Evolutionary conservation across 2,888 invertebrate genomes (phyloP).

Genomic region (Oligia strigilis): DNA sequence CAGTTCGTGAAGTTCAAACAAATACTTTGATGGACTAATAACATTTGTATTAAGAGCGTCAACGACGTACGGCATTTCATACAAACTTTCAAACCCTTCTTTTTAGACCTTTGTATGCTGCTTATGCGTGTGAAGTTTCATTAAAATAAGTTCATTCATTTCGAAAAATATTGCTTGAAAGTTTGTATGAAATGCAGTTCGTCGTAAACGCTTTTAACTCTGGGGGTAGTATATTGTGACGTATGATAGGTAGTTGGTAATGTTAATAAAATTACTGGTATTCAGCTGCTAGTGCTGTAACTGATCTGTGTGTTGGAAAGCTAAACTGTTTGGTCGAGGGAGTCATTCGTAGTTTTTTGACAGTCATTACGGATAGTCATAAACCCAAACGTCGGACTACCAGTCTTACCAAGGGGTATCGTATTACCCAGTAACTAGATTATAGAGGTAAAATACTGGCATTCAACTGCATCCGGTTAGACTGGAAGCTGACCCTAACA

Average conservation of each 20-base stretch:
- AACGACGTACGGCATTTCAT: no score
- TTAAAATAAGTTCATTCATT: no score
- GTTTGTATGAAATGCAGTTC: no score
- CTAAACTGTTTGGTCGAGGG: neutral
- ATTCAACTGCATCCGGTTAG: neutral
- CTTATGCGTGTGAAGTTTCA: no score
- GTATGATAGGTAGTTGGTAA: neutral
- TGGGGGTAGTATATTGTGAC: neutral
- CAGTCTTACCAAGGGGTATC: no score
- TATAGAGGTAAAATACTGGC: neutral
- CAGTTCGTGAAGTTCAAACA: neutral
- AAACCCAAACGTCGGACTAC: no score
- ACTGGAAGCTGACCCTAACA: neutral
- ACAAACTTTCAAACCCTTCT: no score
- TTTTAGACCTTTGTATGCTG: no score
- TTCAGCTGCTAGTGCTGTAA: neutral
- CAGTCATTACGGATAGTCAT: no score
- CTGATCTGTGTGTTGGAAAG: neutral
- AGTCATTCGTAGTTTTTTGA: neutral
- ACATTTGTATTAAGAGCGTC: neutral
- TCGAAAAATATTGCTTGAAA: no score
- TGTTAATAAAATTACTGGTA: neutral
- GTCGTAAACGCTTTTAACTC: neutral
- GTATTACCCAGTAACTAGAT: neutral
- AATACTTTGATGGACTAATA: no score